Conservation (phyloP, 2,888 invertebrate genomes). For the Sinelater perroti region DNA sequence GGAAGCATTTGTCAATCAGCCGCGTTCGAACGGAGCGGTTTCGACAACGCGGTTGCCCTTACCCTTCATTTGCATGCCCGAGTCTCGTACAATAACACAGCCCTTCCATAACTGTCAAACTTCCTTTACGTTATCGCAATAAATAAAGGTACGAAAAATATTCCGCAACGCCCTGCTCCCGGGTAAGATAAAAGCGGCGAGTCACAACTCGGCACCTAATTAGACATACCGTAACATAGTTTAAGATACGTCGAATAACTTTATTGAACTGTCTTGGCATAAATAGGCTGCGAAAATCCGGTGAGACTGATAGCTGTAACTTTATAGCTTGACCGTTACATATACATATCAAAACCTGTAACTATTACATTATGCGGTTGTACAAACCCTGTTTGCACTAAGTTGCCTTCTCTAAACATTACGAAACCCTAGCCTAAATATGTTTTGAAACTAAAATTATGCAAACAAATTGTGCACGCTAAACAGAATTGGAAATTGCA, state of each 20-base stretch:
- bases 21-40: constrained; percentile 34
- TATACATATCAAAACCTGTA: constrained; percentile 1
- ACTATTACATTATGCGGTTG: not conserved
- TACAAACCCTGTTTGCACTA: constrained; percentile 5
- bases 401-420: constrained; percentile 5
- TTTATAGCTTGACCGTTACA: constrained; percentile 16
- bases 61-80: constrained; percentile 39
- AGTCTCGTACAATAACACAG: constrained; percentile 38
- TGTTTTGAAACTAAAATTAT: no score
- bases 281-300: constrained; percentile 23
- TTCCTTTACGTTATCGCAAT: constrained; percentile 34
- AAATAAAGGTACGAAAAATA: constrained; percentile 38
- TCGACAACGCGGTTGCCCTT: constrained; percentile 36
- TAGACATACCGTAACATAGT: constrained; percentile 11
- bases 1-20: constrained; percentile 40
- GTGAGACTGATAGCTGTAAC: constrained; percentile 30
- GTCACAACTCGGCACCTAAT: constrained; percentile 17
- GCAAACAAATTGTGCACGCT: no score
- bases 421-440: not conserved
- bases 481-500: no score
- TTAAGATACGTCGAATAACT: constrained; percentile 12
- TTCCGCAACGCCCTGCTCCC: constrained; percentile 11
- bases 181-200: constrained; percentile 3
- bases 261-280: constrained; percentile 21
- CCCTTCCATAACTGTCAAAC: constrained; percentile 41